Percentiles rank a stretch among this genome's conserved stretches.
phyloP scores from a whole-genome alignment of 2,797 vertebrate genomes.

The Sphenodon punctatus region DNA sequence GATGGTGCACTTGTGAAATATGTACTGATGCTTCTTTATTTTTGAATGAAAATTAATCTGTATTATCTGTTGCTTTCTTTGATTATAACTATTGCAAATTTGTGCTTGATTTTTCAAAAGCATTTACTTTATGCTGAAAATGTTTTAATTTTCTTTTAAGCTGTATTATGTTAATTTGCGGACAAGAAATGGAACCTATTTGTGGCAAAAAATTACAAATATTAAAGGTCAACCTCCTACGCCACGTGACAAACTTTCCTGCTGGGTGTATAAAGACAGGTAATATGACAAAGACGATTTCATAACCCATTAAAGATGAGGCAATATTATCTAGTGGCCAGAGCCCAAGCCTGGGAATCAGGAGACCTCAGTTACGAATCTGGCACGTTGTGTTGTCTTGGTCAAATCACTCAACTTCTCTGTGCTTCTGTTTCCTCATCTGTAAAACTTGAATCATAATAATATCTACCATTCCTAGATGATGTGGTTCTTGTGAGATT shows the following conservation, averaged over 20 bases:
- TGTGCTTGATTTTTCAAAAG: constrained; percentile 19
- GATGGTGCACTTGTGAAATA: background rate
- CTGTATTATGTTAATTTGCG: constrained; percentile 88
- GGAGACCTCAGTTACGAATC: constrained; percentile 2
- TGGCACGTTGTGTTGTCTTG: constrained; percentile 7
- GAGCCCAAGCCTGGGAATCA: background rate
- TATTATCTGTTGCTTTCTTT: background rate
- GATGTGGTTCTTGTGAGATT: background rate
- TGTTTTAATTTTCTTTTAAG: constrained; percentile 74
- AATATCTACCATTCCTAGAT: background rate
- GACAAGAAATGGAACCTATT: constrained; percentile 81
- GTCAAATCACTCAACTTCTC: background rate
- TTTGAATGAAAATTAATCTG: background rate
- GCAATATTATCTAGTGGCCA: background rate
- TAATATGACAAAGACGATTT: constrained; percentile 43
- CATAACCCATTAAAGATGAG: background rate
- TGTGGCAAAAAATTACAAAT: constrained; percentile 85
- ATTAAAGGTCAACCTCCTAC: constrained; percentile 85
- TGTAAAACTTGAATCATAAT: background rate
- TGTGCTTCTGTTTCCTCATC: background rate
- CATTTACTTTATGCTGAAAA: constrained; percentile 47
- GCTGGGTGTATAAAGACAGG: constrained; percentile 90
- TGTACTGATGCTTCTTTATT: background rate
- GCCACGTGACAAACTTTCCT: constrained; percentile 93
- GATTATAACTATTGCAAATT: background rate